These are phyloP conservation scores for Parambassis ranga DNA, from an alignment of 2,797 vertebrate species.

Conservation along the genomic window DNA sequence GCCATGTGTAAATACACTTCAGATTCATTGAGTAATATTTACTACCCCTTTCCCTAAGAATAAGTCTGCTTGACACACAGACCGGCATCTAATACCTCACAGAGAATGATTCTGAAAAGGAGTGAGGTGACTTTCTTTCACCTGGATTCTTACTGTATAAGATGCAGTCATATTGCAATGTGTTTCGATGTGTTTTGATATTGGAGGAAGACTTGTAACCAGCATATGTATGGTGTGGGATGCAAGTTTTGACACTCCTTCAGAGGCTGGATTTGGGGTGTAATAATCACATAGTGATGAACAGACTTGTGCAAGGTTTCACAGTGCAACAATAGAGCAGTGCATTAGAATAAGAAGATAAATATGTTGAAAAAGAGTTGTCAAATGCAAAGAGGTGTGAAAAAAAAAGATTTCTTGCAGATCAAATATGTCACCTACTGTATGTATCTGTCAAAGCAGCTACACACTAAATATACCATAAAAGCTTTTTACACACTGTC, in stretches of 20 bases:
- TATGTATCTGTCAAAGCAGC: too few relatives aligned
- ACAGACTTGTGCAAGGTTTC: constrained; percentile 54
- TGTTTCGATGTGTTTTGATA: constrained; percentile 15
- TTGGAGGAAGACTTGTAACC: constrained; percentile 37
- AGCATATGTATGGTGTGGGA: constrained; percentile 27
- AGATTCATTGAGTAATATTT: constrained; percentile 21
- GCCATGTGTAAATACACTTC: constrained; percentile 32
- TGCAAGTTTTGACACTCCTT: constrained; percentile 28
- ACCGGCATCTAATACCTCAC: constrained; percentile 52
- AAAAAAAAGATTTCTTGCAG: constrained; percentile 61
- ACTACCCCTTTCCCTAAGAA: constrained; percentile 7
- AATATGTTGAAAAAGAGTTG: too few relatives aligned
- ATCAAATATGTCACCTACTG: constrained; percentile 48
- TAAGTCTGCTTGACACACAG: constrained; percentile 41
- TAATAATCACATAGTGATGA: constrained; percentile 65
- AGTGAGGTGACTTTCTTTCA: constrained; percentile 23
- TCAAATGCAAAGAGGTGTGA: too few relatives aligned
- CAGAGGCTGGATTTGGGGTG: constrained; percentile 35
- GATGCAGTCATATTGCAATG: background rate
- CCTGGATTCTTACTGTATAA: constrained; percentile 3
- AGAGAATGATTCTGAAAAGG: constrained; percentile 55
- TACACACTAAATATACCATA: too few relatives aligned
- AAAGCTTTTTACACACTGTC: too few relatives aligned
- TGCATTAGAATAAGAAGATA: constrained; percentile 75
- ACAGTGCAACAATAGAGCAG: constrained; percentile 54